Base-by-base conservation (phyloP, 2,888 invertebrate species). In the Cartodere bifasciata region DNA sequence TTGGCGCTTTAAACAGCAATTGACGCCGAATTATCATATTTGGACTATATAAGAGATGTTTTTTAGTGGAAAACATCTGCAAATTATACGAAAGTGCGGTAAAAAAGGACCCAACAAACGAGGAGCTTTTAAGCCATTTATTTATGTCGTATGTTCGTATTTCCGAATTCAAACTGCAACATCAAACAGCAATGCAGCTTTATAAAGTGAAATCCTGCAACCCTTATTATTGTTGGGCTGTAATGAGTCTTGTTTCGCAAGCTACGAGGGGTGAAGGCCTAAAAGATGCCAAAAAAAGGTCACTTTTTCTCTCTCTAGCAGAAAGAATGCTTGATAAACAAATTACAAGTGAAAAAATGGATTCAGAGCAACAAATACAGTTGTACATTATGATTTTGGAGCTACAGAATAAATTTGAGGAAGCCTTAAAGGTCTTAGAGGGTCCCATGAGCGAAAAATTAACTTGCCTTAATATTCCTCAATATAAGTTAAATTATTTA, bases 221-320 rank as follows among this genome's bases (percentile, higher is more conserved):
- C 57, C 92, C 92, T 0, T 97, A 97, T 56, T 94, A 92, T 56
- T 94, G 91, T 58, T 98, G 97, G 98, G 86, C 88, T 12, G 83
- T 97, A 6, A 94, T 95, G 86, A 94, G 94, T 55, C 76, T 91
- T 44, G 80, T 95, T 13, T 73, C 95, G 66, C 95, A 95, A 72
- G 88, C 86, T 47, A 51, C 48, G 1, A 39, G 52, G 34, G 52
- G 52, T 4, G 50, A 50, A 55, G 59, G 66, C 60, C 10, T 60
- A 63, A 6, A 56, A 64, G 69, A 73, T 44, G 55, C 58, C 4
- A 63, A 67, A 2, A 77, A 76, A 51, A 64, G 61, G 40, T 72
- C 70, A 38, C 72, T 95, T 41, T 74, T 84, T 14, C 67, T 94
- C 16, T 76, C 84, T 2, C 64, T 97, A 36, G 95, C 95, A 4